Evolutionary conservation across 1,140 invertebrate species (phyloP), one percentile per base, ranked within the genome.

Genomic region (Drosophila nebulosa): DNA sequence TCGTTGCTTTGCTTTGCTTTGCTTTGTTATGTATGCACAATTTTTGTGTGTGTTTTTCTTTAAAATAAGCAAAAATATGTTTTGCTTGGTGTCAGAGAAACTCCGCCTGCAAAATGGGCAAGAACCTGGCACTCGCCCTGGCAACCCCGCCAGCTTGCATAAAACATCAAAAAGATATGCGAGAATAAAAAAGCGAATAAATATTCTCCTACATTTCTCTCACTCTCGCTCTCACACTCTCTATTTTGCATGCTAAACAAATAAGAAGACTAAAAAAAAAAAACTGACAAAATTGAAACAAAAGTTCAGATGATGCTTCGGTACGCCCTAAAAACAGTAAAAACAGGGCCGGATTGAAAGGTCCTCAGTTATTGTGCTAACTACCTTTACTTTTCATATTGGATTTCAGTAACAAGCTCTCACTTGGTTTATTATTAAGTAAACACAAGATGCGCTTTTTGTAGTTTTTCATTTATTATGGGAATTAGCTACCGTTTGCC

Each of bases 151-250:
- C 16, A 56, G 71, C 64, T 78, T 85, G 81, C 80, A 85, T 85
- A 85, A 85, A 86, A 86, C 81, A 85, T 85, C 80, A 46, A 85
- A 85, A 85, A 76, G 80, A 32, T 74, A 74, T 81, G 69, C 68
- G 78, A 86, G 74, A 32, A 32, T 32, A 32, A 32, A 32, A 3
- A 10, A 10, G 9, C 9, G 24, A 24, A 24, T 24, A 24, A 24
- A 24, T 24, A 24, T 24, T 24, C 24, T 4, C 24, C 26, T 64
- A 30, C 52, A 16, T 14, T 18, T 21, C n/a, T n/a, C n/a, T n/a
- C n/a, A n/a, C 36, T 9, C 18, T 2, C 9, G 16, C n/a, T 18
- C n/a, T 1, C 27, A 0, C 26, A 14, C 12, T 24, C 7, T 14
- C 12, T 24, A 5, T 14, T 35, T 46, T 16, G 14, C 27, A 74